phyloP scores from a whole-genome alignment of 2,113 vertebrate genomes.

The Lepidothrix coronata region DNA sequence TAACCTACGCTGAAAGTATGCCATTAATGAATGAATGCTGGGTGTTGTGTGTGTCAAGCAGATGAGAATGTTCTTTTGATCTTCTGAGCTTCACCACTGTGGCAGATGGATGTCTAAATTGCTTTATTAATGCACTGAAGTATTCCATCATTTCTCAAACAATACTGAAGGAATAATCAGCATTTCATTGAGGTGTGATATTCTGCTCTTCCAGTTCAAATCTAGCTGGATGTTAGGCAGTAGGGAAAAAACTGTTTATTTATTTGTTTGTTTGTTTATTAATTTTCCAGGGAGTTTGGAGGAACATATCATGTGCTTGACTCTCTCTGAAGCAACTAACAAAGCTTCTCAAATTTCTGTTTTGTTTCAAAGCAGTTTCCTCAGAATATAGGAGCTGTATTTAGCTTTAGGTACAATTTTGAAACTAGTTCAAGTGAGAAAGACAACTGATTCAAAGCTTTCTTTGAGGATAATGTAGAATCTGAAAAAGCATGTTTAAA shows the following conservation, averaged over 20 bases:
- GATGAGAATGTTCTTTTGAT: slow-evolving; percentile 38
- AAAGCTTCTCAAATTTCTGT: background rate
- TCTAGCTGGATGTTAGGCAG: background rate
- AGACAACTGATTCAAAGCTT: background rate
- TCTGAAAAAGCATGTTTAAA: background rate
- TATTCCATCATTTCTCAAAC: background rate
- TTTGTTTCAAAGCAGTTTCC: background rate
- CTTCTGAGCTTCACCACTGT: background rate
- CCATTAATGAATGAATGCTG: background rate
- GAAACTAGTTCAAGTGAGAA: background rate
- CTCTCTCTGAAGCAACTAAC: background rate
- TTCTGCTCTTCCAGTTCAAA: background rate
- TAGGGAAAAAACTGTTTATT: background rate
- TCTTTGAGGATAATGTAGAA: background rate
- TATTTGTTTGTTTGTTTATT: background rate
- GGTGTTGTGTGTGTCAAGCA: background rate
- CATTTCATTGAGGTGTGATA: background rate
- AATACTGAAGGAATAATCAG: background rate
- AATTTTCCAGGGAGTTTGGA: background rate
- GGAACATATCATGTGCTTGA: background rate
- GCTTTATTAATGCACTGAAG: background rate
- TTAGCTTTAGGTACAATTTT: background rate
- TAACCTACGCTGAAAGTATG: background rate
- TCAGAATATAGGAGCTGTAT: background rate
- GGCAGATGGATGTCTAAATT: background rate